Conservation (phyloP, 2,888 invertebrate species). For the Hirtodrosophila trivittata region DNA sequence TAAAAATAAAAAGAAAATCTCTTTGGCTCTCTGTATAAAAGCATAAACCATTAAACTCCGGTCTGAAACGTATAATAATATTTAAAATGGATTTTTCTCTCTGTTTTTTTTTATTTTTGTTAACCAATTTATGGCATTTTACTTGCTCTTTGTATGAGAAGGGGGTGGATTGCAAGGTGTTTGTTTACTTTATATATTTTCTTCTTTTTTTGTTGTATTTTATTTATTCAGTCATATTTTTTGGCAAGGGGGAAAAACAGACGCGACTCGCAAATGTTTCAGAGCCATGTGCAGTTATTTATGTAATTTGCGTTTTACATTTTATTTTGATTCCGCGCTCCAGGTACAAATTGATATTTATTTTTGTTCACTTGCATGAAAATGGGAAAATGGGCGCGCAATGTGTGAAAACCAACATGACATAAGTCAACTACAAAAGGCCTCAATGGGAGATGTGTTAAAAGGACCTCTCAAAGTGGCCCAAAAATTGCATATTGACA, state of each 20-base stretch:
- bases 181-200: conserved; percentile 14
- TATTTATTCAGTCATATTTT: too few species aligned
- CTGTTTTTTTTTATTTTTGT: too few species aligned
- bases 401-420: conserved; percentile 13
- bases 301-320: conserved; percentile 44
- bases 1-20: conserved; percentile 40
- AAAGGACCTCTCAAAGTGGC: conserved; percentile 6
- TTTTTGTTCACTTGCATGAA: conserved; percentile 33
- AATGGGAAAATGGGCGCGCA: conserved; percentile 22
- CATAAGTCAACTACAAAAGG: conserved; percentile 18
- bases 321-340: conserved; percentile 39
- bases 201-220: too few species aligned
- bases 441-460: not conserved
- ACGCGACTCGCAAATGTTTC: conserved; percentile 26
- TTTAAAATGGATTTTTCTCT: conserved; percentile 59
- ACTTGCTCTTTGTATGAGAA: conserved; percentile 26
- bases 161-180: not conserved
- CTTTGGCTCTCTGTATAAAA: conserved; percentile 20
- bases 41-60: conserved; percentile 33
- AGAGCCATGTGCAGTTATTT: conserved; percentile 46
- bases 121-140: conserved; percentile 57
- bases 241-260: conserved; percentile 3
- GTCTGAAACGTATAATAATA: conserved; percentile 51
- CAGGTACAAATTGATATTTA: conserved; percentile 68
- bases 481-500: conserved; percentile 8